Percentiles rank a stretch among this genome's conserved stretches.
Evolutionary conservation across 2,113 vertebrate species (phyloP).

Genomic region (Ranitomeya imitator): DNA sequence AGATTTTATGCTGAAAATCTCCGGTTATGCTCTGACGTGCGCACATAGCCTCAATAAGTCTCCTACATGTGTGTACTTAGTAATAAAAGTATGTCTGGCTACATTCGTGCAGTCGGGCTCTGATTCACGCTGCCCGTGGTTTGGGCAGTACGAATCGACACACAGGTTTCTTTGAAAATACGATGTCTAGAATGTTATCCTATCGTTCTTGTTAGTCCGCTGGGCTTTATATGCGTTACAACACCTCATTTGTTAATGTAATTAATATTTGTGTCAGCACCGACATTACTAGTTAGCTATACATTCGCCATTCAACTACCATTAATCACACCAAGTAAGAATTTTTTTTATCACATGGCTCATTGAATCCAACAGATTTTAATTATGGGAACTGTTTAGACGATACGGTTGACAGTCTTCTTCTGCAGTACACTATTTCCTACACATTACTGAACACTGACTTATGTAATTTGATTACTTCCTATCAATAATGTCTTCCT

Average conservation of each 20-base stretch:
- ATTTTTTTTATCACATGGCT: constrained; percentile 17
- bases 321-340: constrained; percentile 23
- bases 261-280: not conserved
- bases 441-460: not conserved
- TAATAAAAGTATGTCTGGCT: no score
- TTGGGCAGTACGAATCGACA: no score
- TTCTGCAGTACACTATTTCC: not conserved
- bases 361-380: constrained; percentile 33
- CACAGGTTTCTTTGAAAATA: no score
- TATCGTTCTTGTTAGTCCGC: not conserved
- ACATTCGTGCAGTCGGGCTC: no score
- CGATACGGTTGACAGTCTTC: not conserved
- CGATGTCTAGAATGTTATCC: no score
- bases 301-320: not conserved
- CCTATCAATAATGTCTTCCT: not conserved
- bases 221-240: not conserved
- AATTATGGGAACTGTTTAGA: constrained; percentile 3
- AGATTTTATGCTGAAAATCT: no score
- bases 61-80: no score
- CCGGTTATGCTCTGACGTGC: no score
- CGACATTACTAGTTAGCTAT: not conserved
- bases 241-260: constrained; percentile 15
- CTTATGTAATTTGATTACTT: not conserved
- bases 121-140: no score
- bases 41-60: no score